phyloP scores from a whole-genome alignment of 35 echinoderm and acorn worm species.

The Hemicentrotus pulcherrimus region DNA sequence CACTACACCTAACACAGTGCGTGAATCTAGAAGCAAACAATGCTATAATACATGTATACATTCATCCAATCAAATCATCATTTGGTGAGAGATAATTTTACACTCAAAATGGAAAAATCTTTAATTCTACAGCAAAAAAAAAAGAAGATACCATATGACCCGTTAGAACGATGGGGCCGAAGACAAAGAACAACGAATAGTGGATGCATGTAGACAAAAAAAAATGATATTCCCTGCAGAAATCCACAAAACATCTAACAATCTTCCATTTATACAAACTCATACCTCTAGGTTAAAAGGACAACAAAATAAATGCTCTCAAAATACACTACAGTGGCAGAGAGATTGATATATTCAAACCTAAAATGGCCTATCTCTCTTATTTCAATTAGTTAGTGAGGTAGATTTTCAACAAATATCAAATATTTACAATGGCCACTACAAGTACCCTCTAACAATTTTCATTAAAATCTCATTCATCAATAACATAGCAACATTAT shows the following conservation, averaged over 20 bases:
- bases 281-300: background rate
- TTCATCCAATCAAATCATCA: background rate
- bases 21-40: background rate
- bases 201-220: background rate
- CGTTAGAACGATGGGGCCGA: background rate
- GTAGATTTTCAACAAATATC: conserved; percentile 12
- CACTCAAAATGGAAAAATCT: background rate
- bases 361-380: background rate
- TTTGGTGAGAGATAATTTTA: background rate
- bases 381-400: background rate
- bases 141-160: background rate
- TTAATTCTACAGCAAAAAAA: background rate
- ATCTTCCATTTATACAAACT: background rate
- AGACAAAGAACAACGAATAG: background rate
- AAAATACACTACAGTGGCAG: background rate
- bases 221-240: background rate
- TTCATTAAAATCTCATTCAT: conserved; percentile 14
- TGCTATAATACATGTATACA: background rate
- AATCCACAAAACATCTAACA: background rate
- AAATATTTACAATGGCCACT: background rate
- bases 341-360: background rate
- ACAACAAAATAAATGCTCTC: background rate
- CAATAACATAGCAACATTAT: background rate
- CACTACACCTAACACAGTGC: background rate
- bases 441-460: background rate